These are phyloP conservation scores for Drosophila pseudotakahashii DNA, from an alignment of 2,888 invertebrate genomes.

Conservation along the genomic window DNA sequence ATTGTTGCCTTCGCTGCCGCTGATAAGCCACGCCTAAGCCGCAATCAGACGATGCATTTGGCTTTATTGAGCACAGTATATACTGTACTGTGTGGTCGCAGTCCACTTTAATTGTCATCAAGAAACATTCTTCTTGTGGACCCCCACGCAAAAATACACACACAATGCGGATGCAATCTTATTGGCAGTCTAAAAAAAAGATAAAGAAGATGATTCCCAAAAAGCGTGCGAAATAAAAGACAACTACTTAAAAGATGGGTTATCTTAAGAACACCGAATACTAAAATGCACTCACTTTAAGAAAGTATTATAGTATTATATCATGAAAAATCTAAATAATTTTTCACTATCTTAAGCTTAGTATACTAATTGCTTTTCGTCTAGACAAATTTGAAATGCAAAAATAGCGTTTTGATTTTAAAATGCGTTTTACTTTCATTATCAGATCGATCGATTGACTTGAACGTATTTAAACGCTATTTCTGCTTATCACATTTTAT, in stretches of 20 bases:
- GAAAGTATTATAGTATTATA: no score
- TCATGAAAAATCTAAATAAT: no score
- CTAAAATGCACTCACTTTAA: neutral
- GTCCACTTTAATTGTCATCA: conserved; percentile 48
- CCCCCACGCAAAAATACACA: conserved; percentile 35
- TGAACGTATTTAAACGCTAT: neutral
- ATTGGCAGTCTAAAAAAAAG: conserved; percentile 11
- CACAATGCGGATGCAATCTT: conserved; percentile 17
- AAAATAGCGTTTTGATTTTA: neutral
- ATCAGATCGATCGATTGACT: neutral
- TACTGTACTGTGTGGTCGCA: conserved; percentile 15
- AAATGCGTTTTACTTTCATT: neutral
- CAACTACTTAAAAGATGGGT: neutral
- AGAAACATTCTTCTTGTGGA: conserved; percentile 30
- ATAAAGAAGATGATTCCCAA: conserved; percentile 21
- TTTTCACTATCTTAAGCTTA: no score
- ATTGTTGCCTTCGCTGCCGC: conserved; percentile 25
- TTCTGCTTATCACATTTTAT: conserved; percentile 6
- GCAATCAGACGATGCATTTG: conserved; percentile 26
- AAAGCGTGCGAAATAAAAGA: conserved; percentile 22
- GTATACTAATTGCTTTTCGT: neutral
- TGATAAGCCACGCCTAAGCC: conserved; percentile 53
- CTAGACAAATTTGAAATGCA: neutral
- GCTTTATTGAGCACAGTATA: conserved; percentile 28
- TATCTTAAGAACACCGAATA: neutral